Base-by-base conservation (phyloP, 2,888 invertebrate species). In the Chymomyza procnemis region DNA sequence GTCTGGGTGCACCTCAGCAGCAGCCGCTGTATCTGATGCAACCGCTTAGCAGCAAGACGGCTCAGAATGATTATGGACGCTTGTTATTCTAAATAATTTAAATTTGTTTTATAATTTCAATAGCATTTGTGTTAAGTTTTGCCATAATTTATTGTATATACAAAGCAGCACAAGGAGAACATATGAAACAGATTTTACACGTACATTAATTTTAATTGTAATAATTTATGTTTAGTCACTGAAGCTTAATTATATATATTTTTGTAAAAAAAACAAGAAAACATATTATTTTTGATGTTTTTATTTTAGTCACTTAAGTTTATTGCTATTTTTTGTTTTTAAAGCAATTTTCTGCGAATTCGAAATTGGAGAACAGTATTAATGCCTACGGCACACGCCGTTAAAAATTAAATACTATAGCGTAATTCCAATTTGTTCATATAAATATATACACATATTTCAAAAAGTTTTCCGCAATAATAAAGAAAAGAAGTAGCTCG, bases 11-110 rank as follows among this genome's bases (percentile, higher is more conserved):
- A 12, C 85, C 80, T 0, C 85, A 84, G 58, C 80, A 78, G 18
- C 71, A 79, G 46, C 80, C 85, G 63, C 69, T 75, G 62, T 78
- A 73, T 76, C 71, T 80, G 67, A 79, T 77, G 79, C 78, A 75
- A 74, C 77, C 74, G 70, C 79, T 69, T 18, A 73, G 74, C 62
- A 76, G 69, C 48, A 73, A 80, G 61, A 70, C 89, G 47, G 80
- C 85, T 54, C 87, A 85, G 55, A 89, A 89, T 64, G 89, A 89
- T 69, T 89, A 89, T 69, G 89, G 89, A 30, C 78, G 83, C 60
- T 66, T 83, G 58, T 74, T 81, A 66, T 77, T 85, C 73, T 85
- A 73, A 67, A 66, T 54, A 71, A 50, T 71, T 59, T 62, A 54
- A 41, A 34, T 71, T 46, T 66, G 41, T 59, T 70, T 66, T n/a